phyloP scores from a whole-genome alignment of 2,888 invertebrate genomes.

The Drosophila mimetica region DNA sequence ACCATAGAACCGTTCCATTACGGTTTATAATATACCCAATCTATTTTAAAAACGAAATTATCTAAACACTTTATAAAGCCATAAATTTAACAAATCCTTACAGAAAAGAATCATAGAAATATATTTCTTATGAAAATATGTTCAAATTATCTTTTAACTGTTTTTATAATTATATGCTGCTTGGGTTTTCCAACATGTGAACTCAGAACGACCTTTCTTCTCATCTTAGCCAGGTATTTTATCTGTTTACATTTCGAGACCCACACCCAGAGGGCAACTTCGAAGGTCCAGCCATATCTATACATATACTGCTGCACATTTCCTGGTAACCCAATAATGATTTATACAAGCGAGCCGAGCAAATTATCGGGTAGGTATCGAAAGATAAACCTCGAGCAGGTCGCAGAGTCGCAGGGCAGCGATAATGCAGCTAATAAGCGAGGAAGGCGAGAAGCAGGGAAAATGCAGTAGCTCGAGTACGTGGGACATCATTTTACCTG shows the following conservation, averaged over 20 bases:
- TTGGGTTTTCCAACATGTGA: conserved; percentile 28
- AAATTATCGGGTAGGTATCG: conserved; percentile 44
- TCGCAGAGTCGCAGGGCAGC: conserved; percentile 45
- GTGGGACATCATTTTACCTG: conserved; percentile 49
- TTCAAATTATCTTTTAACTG: not conserved
- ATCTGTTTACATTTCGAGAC: conserved; percentile 27
- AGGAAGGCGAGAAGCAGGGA: conserved; percentile 29
- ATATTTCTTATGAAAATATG: not conserved
- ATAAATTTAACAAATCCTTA: no score
- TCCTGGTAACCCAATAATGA: conserved; percentile 44
- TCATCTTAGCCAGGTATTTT: conserved; percentile 17
- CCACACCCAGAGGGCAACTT: conserved; percentile 5
- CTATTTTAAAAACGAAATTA: no score
- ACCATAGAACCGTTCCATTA: no score
- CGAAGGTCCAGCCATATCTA: conserved; percentile 7
- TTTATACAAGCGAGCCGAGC: conserved; percentile 31
- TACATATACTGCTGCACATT: conserved; percentile 13
- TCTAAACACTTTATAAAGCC: no score
- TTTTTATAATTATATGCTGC: conserved; percentile 6
- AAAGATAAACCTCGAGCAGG: conserved; percentile 37
- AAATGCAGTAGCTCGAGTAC: conserved; percentile 61
- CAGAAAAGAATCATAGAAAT: no score
- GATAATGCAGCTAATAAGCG: conserved; percentile 74
- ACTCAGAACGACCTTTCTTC: conserved; percentile 2
- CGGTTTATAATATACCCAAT: no score